phyloP scores from a whole-genome alignment of 2,888 invertebrate genomes.

The Blastobasis adustella region DNA sequence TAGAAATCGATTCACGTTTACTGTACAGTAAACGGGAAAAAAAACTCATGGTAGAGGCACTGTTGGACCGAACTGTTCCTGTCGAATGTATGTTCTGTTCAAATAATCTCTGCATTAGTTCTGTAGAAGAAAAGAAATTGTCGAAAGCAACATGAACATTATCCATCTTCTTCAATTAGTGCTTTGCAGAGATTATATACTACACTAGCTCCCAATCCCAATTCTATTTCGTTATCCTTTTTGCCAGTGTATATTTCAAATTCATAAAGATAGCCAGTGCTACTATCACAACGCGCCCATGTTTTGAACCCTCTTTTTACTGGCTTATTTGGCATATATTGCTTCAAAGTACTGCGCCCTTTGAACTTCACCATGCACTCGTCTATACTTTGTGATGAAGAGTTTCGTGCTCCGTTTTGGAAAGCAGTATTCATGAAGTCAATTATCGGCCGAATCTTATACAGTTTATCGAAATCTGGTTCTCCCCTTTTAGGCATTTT shows the following conservation, averaged over 20 bases:
- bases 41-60: too few relatives aligned
- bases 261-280: constrained; percentile 7
- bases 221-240: constrained; percentile 8
- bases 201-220: constrained; percentile 11
- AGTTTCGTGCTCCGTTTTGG: constrained; percentile 2
- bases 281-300: constrained; percentile 4
- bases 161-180: constrained; percentile 11
- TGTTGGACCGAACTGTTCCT: constrained; percentile 9
- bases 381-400: constrained; percentile 6
- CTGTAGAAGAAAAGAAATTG: constrained; percentile 5
- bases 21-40: too few relatives aligned
- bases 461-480: constrained; percentile 9
- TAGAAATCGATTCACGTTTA: too few relatives aligned
- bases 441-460: constrained; percentile 8
- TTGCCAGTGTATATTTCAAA: constrained; percentile 13
- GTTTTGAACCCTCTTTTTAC: constrained; percentile 7
- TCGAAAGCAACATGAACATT: constrained; percentile 11
- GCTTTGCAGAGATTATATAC: constrained; percentile 12
- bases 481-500: constrained; percentile 5
- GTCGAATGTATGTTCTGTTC: constrained; percentile 9
- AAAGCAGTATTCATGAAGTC: constrained; percentile 4
- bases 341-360: constrained; percentile 3
- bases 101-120: constrained; percentile 6
- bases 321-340: constrained; percentile 10
- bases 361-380: constrained; percentile 6